phyloP scores from a whole-genome alignment of 2,888 invertebrate species.

The Amphimallon solstitiale region DNA sequence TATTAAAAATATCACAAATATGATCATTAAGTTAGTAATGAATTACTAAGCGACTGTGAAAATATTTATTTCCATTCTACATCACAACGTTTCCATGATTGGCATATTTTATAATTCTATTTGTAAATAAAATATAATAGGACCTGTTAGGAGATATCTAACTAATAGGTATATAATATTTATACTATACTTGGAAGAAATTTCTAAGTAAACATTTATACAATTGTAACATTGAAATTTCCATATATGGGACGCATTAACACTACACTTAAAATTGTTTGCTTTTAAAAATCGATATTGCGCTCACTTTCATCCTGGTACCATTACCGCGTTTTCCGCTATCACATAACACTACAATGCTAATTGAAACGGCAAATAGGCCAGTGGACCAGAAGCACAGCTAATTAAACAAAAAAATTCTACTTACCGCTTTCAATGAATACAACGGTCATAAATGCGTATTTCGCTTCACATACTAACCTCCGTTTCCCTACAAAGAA shows the following conservation, averaged over 20 bases:
- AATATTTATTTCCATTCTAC: too few relatives aligned
- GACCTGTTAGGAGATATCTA: too few relatives aligned
- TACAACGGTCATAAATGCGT: neutral
- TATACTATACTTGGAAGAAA: too few relatives aligned
- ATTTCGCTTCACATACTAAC: slow-evolving; percentile 58
- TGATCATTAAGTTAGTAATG: too few relatives aligned
- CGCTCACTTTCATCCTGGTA: slow-evolving; percentile 47
- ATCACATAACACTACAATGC: slow-evolving; percentile 1
- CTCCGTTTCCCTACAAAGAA: slow-evolving; percentile 71
- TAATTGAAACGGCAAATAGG: slow-evolving; percentile 32
- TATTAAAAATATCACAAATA: too few relatives aligned
- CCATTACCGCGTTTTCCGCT: slow-evolving; percentile 31
- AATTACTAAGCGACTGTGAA: too few relatives aligned
- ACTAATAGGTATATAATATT: too few relatives aligned
- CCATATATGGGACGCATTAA: too few relatives aligned
- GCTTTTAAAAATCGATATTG: slow-evolving; percentile 43
- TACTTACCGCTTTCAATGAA: slow-evolving; percentile 1
- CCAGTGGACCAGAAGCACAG: slow-evolving; percentile 17
- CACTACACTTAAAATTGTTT: neutral
- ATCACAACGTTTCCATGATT: too few relatives aligned
- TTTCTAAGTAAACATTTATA: slow-evolving; percentile 2
- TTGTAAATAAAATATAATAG: too few relatives aligned
- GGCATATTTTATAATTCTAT: too few relatives aligned
- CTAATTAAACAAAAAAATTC: slow-evolving; percentile 11
- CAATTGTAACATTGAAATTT: neutral